A percentile compares a stretch with the other conserved stretches of the same genome.
Evolutionary conservation across 2,797 vertebrate genomes (phyloP).

Genomic region (Lophius americanus): DNA sequence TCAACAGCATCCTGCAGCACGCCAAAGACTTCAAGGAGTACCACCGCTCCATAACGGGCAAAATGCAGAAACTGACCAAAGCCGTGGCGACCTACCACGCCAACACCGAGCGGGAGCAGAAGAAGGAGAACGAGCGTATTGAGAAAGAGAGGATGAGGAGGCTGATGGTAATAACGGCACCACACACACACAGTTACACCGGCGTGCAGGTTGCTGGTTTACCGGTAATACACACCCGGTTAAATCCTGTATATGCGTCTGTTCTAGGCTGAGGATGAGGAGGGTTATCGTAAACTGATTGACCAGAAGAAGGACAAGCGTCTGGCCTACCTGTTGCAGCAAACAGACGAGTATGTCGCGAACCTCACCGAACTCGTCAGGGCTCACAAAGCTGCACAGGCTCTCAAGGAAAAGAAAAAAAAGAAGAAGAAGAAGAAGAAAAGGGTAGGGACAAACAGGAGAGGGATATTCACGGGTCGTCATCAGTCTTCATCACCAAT

Average conservation of each 20-base stretch:
- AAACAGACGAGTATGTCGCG: constrained; percentile 97
- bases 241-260: neutral
- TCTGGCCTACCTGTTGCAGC: constrained; percentile 96
- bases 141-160: constrained; percentile 98
- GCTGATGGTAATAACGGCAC: constrained; percentile 85
- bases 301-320: constrained; percentile 99
- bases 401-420: constrained; percentile 97
- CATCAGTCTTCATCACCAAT: too few species aligned
- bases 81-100: constrained; percentile 96
- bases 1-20: constrained; percentile 98
- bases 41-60: constrained; percentile 93
- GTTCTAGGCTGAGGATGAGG: constrained; percentile 93
- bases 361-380: constrained; percentile 96
- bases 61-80: constrained; percentile 96
- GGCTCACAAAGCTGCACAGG: constrained; percentile 96
- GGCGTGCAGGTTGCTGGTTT: neutral
- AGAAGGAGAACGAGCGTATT: constrained; percentile 97
- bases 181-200: neutral
- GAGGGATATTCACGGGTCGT: neutral
- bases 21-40: constrained; percentile 99
- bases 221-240: neutral
- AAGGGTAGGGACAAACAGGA: constrained; percentile 29
- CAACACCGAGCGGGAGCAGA: constrained; percentile 97
- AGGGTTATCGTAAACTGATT: constrained; percentile 96
- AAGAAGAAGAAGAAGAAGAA: constrained; percentile 94